phyloP scores from a whole-genome alignment of 2,888 invertebrate genomes.

The Meiosimyza decipiens region DNA sequence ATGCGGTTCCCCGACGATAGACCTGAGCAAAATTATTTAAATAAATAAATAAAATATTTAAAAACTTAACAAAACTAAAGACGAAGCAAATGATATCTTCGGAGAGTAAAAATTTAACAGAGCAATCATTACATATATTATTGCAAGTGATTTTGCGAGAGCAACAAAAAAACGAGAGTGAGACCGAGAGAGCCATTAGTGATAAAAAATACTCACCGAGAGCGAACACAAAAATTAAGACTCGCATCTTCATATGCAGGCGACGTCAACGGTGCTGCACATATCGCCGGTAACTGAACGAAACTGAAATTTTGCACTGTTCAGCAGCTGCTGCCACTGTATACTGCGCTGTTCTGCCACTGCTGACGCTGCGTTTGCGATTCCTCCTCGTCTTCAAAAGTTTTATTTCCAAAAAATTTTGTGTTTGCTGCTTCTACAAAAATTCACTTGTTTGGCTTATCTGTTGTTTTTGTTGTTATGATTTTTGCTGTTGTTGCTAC shows the following conservation, averaged over 20 bases:
- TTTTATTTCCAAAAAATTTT: slow-evolving; percentile 7
- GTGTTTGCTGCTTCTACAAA: slow-evolving; percentile 9
- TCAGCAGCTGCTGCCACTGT: background rate
- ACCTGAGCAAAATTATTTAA: no score
- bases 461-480: slow-evolving; percentile 10
- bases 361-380: background rate
- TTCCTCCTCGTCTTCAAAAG: background rate
- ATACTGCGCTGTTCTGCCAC: background rate
- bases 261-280: slow-evolving; percentile 3
- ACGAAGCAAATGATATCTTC: no score
- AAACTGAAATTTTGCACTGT: background rate
- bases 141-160: background rate
- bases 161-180: background rate
- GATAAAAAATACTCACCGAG: no score
- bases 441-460: slow-evolving; percentile 20
- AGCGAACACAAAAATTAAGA: background rate
- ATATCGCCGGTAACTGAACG: background rate
- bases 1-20: no score
- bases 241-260: slow-evolving; percentile 13
- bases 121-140: background rate
- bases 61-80: no score
- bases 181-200: background rate
- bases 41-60: no score
- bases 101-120: background rate
- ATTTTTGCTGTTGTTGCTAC: background rate